phyloP scores from a whole-genome alignment of 2,888 invertebrate genomes.

The Helobdella robusta region DNA sequence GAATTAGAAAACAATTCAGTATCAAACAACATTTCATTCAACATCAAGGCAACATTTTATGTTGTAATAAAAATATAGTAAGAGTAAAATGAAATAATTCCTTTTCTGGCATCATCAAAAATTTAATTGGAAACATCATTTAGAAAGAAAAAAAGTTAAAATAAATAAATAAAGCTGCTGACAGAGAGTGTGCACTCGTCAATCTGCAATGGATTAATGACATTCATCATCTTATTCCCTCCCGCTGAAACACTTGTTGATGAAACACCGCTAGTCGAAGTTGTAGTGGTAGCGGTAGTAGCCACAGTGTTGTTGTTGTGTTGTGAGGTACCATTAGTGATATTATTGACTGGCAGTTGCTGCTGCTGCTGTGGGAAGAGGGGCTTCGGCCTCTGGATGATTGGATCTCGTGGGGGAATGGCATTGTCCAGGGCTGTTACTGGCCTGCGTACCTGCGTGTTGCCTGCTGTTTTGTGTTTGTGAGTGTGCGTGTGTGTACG shows the following conservation, averaged over 20 bases:
- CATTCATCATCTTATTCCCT: neutral
- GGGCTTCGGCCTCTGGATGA: conserved; percentile 20
- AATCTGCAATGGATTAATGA: too few species aligned
- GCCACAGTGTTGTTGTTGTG: neutral
- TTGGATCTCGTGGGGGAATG: neutral
- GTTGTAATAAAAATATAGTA: too few species aligned
- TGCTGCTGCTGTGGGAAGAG: conserved; percentile 1
- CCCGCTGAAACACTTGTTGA: neutral
- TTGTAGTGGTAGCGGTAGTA: neutral
- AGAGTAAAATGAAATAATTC: too few species aligned
- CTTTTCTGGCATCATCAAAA: too few species aligned
- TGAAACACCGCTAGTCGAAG: neutral
- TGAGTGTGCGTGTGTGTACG: neutral
- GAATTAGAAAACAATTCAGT: neutral
- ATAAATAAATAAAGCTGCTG: too few species aligned
- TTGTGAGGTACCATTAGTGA: neutral
- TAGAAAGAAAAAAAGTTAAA: neutral
- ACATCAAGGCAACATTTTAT: neutral
- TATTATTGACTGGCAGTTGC: neutral
- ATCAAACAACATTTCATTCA: neutral
- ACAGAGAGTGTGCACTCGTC: too few species aligned
- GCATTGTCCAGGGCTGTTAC: conserved; percentile 23
- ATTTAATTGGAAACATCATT: neutral
- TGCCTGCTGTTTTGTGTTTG: conserved; percentile 11
- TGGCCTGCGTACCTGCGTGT: conserved; percentile 9